phyloP scores from a whole-genome alignment of 2,888 invertebrate species.

The Neoascia interrupta region DNA sequence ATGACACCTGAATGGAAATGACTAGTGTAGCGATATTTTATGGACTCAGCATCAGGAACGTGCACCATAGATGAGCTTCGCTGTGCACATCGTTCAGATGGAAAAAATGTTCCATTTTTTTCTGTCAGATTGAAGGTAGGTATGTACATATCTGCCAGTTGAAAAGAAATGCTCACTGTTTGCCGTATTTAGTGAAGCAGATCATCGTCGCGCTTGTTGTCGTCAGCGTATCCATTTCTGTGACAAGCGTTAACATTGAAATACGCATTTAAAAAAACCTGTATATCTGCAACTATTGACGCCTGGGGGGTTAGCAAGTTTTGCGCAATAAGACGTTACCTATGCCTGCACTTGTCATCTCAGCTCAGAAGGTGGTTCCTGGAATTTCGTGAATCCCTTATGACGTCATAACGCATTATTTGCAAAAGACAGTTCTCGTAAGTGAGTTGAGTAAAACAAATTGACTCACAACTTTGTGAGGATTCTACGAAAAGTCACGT shows the following conservation, averaged over 20 bases:
- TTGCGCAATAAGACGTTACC: no score
- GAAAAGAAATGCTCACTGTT: conserved; percentile 8
- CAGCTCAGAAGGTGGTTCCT: no score
- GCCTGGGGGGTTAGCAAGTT: no score
- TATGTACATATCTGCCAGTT: conserved; percentile 5
- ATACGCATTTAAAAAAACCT: conserved; percentile 22
- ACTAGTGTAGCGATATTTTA: conserved; percentile 25
- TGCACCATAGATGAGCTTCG: no score
- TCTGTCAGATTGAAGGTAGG: conserved; percentile 1
- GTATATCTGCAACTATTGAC: conserved; percentile 34
- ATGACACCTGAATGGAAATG: conserved; percentile 43
- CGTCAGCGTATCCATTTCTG: conserved; percentile 29
- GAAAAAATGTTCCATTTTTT: background rate
- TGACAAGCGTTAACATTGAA: conserved; percentile 22
- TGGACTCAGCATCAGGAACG: background rate
- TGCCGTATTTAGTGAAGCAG: conserved; percentile 52
- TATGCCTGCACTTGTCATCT: no score
- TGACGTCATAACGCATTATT: no score
- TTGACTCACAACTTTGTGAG: no score
- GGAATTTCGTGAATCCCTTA: no score
- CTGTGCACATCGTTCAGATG: no score
- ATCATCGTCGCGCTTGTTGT: conserved; percentile 26
- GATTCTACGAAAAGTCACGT: no score
- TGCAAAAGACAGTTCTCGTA: no score
- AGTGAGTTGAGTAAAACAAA: no score